Percentiles rank a stretch among this genome's conserved stretches.
These are phyloP conservation scores for Novumbra hubbsi DNA, from an alignment of 2,797 vertebrate genomes.

Conservation along the genomic window DNA sequence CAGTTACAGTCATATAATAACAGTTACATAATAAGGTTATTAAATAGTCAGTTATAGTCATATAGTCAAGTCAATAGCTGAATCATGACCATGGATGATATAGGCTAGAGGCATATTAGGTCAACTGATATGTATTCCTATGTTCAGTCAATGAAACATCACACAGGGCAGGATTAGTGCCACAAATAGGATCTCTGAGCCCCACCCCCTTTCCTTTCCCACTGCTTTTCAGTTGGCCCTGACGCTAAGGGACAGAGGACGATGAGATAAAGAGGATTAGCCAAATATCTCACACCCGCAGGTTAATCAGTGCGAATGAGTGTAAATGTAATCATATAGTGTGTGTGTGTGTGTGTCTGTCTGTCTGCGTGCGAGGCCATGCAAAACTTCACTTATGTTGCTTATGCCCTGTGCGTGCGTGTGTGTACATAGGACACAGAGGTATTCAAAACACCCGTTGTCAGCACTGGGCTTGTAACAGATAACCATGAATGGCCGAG, in stretches of 20 bases:
- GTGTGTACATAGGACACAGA: conserved; percentile 1
- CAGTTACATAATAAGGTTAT: too few species aligned
- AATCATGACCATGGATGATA: background rate
- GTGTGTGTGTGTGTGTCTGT: conserved; percentile 10
- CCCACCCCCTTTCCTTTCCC: background rate
- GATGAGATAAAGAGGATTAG: conserved; percentile 51
- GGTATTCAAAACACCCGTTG: conserved; percentile 33
- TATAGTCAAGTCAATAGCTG: background rate
- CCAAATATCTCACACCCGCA: conserved; percentile 29
- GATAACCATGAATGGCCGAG: conserved; percentile 37
- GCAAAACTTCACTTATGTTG: too few species aligned
- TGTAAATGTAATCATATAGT: conserved; percentile 17
- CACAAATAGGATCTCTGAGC: background rate
- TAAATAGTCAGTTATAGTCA: too few species aligned
- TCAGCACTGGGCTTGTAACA: conserved; percentile 41
- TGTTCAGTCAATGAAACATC: background rate
- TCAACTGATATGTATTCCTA: background rate
- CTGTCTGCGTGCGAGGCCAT: too few species aligned
- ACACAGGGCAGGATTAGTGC: background rate
- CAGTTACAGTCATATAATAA: background rate
- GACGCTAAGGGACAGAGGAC: background rate
- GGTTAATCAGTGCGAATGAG: conserved; percentile 52
- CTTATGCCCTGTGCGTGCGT: conserved; percentile 8
- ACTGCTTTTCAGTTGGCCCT: background rate
- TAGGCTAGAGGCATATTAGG: background rate